Percentiles rank a stretch among this genome's conserved stretches.
These are phyloP conservation scores for Lithosia quadra DNA, from an alignment of 2,888 invertebrate genomes.

Conservation along the genomic window DNA sequence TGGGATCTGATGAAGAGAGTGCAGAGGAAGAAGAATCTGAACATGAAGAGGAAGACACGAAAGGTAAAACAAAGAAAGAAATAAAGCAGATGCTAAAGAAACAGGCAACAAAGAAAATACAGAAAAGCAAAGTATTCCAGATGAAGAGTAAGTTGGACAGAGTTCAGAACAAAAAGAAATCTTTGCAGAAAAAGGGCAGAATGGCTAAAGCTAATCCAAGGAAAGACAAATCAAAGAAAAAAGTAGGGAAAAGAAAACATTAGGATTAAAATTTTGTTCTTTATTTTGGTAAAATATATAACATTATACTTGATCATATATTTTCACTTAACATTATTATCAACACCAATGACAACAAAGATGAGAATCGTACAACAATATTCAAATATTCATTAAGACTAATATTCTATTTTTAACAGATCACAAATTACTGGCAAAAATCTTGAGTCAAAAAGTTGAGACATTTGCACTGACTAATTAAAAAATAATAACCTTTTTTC, in stretches of 20 bases:
- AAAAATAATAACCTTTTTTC: no score
- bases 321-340: constrained; percentile 33
- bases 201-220: constrained; percentile 61
- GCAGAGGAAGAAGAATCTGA: constrained; percentile 63
- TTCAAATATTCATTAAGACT: no score
- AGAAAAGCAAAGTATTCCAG: constrained; percentile 92
- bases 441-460: no score
- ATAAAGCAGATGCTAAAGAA: constrained; percentile 90
- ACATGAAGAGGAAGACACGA: constrained; percentile 64
- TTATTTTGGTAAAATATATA: constrained; percentile 28
- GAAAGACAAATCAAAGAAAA: constrained; percentile 78
- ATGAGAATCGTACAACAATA: no score
- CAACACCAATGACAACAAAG: constrained; percentile 13
- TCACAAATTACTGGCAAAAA: not conserved
- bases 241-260: constrained; percentile 74
- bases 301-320: constrained; percentile 33
- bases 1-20: constrained; percentile 72
- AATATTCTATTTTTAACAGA: not conserved
- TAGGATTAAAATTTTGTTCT: constrained; percentile 51
- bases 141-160: constrained; percentile 91
- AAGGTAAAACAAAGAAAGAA: constrained; percentile 88
- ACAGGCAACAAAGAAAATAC: constrained; percentile 90
- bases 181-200: constrained; percentile 76
- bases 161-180: constrained; percentile 90
- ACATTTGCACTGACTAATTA: no score